A percentile compares a stretch with the other conserved stretches of the same genome.
Conservation (phyloP, 1,140 invertebrate genomes). For the Trichonephila clavata region DNA sequence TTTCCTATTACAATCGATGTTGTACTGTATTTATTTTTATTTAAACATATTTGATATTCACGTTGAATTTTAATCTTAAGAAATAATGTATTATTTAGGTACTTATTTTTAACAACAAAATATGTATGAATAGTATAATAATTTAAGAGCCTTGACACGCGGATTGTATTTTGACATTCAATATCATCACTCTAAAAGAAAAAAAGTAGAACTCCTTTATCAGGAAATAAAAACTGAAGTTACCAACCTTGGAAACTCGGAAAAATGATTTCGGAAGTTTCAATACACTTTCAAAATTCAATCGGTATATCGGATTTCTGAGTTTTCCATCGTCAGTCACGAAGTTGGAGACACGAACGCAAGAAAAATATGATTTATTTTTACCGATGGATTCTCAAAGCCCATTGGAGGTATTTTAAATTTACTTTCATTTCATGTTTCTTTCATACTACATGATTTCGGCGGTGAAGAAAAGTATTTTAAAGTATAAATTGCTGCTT, state of each 20-base stretch:
- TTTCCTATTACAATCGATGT: too few species aligned
- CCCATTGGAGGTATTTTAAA: neutral
- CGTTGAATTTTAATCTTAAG: too few species aligned
- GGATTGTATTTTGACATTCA: too few species aligned
- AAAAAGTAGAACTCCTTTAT: neutral
- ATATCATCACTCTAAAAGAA: neutral
- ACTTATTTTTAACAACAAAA: too few species aligned
- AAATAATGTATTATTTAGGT: too few species aligned
- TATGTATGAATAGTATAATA: too few species aligned
- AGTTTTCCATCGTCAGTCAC: conserved; percentile 48
- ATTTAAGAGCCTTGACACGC: too few species aligned
- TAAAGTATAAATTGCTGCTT: neutral
- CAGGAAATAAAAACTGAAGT: neutral
- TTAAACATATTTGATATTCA: too few species aligned
- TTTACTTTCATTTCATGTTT: neutral
- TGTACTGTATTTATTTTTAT: too few species aligned
- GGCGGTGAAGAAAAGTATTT: neutral
- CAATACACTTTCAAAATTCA: conserved; percentile 38
- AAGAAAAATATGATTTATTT: conserved; percentile 38
- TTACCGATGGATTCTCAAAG: neutral
- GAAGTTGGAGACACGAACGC: conserved; percentile 20
- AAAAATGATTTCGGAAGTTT: conserved; percentile 19
- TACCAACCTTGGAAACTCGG: neutral
- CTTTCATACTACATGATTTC: neutral
- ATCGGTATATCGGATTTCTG: conserved; percentile 57